Conservation (phyloP, 2,797 vertebrate species). For the Discoglossus pictus region DNA sequence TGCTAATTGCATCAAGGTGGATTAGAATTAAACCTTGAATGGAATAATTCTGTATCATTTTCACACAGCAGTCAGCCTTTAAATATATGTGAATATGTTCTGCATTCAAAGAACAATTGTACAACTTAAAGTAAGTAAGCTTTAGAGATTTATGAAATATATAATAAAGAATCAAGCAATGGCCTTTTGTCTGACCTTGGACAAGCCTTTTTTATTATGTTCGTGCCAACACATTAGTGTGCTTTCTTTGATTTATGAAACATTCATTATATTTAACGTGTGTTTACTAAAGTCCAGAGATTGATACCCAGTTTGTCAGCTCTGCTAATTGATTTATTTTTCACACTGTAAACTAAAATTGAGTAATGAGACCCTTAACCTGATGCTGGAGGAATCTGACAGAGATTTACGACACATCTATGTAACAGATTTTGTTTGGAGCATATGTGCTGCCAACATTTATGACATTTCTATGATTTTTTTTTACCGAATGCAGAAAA, state of each 20-base stretch:
- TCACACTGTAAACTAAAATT: slow-evolving; percentile 26
- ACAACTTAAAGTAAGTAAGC: slow-evolving; percentile 5
- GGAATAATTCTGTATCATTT: slow-evolving; percentile 47
- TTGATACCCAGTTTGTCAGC: slow-evolving; percentile 33
- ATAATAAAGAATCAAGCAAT: slow-evolving; percentile 9
- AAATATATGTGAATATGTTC: slow-evolving; percentile 40
- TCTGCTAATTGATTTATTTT: slow-evolving; percentile 42
- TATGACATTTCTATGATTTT: slow-evolving; percentile 34
- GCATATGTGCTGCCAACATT: slow-evolving; percentile 49
- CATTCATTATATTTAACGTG: slow-evolving; percentile 31
- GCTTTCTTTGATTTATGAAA: slow-evolving; percentile 10
- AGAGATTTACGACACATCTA: slow-evolving; percentile 45
- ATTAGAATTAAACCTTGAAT: slow-evolving; percentile 50
- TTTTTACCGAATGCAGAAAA: slow-evolving; percentile 9
- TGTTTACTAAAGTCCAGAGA: slow-evolving; percentile 32
- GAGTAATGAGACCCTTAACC: slow-evolving; percentile 33
- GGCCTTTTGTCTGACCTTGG: slow-evolving; percentile 19
- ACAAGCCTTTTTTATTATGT: slow-evolving; percentile 22
- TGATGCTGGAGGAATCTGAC: slow-evolving; percentile 48
- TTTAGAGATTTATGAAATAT: neutral
- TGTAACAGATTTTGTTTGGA: slow-evolving; percentile 46
- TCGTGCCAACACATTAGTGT: slow-evolving; percentile 12
- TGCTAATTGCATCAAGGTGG: slow-evolving; percentile 52
- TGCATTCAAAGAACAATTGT: slow-evolving; percentile 33
- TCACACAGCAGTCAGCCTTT: slow-evolving; percentile 49